These are phyloP conservation scores for Abrostola triplasia DNA, from an alignment of 2,888 invertebrate species.

Conservation along the genomic window DNA sequence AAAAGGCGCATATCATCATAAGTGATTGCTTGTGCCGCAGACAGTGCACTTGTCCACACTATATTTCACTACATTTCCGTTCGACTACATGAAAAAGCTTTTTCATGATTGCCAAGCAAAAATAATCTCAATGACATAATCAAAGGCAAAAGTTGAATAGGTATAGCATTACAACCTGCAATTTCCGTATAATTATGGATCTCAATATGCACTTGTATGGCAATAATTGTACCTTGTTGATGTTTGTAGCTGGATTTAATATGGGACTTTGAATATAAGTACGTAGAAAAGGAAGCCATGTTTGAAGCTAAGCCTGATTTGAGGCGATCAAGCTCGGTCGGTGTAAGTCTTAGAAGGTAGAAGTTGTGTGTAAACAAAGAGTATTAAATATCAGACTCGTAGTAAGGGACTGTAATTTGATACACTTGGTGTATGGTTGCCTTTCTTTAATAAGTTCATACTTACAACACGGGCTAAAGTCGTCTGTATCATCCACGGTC, in stretches of 20 bases:
- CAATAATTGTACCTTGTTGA: constrained; percentile 18
- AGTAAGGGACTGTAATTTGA: background rate
- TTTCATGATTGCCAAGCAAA: background rate
- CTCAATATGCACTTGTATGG: background rate
- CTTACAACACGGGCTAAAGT: too few relatives aligned
- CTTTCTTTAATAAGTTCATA: background rate
- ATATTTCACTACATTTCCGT: too few relatives aligned
- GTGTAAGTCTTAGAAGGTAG: constrained; percentile 20
- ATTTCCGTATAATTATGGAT: constrained; percentile 2
- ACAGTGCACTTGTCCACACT: too few relatives aligned
- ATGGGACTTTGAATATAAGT: constrained; percentile 9
- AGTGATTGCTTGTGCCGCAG: too few relatives aligned
- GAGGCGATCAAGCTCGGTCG: constrained; percentile 1
- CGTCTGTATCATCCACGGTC: too few relatives aligned
- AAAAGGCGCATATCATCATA: too few relatives aligned
- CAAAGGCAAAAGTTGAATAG: constrained; percentile 3
- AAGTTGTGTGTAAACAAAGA: constrained; percentile 23
- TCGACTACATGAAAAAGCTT: too few relatives aligned
- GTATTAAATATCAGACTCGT: background rate
- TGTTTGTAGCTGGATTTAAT: constrained; percentile 18
- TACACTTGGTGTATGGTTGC: background rate
- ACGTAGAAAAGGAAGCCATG: constrained; percentile 39
- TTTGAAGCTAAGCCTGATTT: constrained; percentile 13
- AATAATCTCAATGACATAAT: background rate
- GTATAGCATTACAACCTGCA: background rate